Evolutionary conservation across 2,888 invertebrate genomes (phyloP).

Genomic region (Lymantria monacha): DNA sequence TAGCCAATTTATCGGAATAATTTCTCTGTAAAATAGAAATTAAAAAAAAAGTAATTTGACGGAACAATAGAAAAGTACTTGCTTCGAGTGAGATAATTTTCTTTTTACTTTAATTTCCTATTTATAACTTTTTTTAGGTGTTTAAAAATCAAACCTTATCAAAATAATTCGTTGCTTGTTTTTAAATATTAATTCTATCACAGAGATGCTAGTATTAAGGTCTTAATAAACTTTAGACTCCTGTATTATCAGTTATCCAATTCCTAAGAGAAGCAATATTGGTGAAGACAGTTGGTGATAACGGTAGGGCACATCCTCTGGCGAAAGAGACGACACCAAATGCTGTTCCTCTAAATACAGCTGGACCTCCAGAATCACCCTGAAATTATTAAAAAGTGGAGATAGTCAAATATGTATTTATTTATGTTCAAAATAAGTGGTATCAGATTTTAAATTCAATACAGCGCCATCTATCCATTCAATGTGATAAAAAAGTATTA

Average conservation of each 20-base stretch:
- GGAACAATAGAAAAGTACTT: too few species aligned
- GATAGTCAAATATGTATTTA: too few species aligned
- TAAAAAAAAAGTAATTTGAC: too few species aligned
- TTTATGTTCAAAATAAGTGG: too few species aligned
- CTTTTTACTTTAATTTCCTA: too few species aligned
- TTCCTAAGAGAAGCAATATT: conserved; percentile 66
- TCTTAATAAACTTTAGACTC: conserved; percentile 44
- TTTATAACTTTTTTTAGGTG: too few species aligned
- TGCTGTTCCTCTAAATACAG: conserved; percentile 70
- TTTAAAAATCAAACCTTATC: not conserved
- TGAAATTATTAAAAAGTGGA: conserved; percentile 35
- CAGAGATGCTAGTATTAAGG: conserved; percentile 32
- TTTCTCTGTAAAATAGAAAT: too few species aligned
- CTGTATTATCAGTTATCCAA: conserved; percentile 71
- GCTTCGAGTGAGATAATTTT: too few species aligned
- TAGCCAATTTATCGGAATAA: too few species aligned
- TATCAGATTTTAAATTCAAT: too few species aligned
- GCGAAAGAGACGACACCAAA: conserved; percentile 76
- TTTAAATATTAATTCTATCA: conserved; percentile 45
- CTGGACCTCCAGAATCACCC: conserved; percentile 78
- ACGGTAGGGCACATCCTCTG: conserved; percentile 71
- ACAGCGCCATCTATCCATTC: too few species aligned
- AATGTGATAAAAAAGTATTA: too few species aligned
- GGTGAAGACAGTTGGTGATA: conserved; percentile 75
- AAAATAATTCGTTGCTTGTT: not conserved